phyloP scores from a whole-genome alignment of 2,113 vertebrate genomes.

The Paracanthobrama guichenoti region DNA sequence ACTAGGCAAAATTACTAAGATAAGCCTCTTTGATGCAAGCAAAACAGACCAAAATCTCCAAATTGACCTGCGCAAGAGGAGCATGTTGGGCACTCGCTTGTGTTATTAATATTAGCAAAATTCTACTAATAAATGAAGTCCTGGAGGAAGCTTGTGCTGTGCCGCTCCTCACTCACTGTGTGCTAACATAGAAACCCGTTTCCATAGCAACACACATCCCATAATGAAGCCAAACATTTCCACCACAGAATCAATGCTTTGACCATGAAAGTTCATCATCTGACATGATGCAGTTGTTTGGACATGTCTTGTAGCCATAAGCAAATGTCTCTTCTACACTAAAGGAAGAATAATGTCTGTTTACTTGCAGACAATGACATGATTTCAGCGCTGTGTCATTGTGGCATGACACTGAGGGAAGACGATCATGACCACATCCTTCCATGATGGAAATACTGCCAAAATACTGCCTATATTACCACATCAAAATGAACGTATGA shows the following conservation, averaged over 20 bases:
- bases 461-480: neutral
- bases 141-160: neutral
- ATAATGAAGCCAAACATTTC: slow-evolving; percentile 29
- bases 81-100: too few species aligned
- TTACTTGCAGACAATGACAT: neutral
- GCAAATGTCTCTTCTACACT: neutral
- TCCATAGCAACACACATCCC: slow-evolving; percentile 41
- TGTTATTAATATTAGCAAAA: too few species aligned
- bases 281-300: neutral
- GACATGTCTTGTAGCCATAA: neutral
- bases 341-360: neutral
- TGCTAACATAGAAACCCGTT: slow-evolving; percentile 46
- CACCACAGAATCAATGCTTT: neutral
- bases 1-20: too few species aligned
- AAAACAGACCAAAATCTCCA: too few species aligned
- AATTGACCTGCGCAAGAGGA: too few species aligned
- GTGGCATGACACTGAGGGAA: neutral
- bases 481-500: neutral
- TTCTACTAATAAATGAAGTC: too few species aligned
- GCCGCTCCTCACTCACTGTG: too few species aligned
- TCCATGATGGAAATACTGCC: neutral
- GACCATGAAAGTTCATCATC: neutral
- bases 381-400: slow-evolving; percentile 17
- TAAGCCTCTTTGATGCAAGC: too few species aligned
- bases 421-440: slow-evolving; percentile 13